Conservation (phyloP, 2,113 vertebrate species). For the cat (Felis catus) region F.catus_Fca126_mat1.0 CM031418.1:128340001-128340500, state of each 20-base stretch:
- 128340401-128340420: neutral
- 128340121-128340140: neutral
- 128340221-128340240: neutral
- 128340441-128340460: neutral
- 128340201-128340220: neutral
- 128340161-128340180: neutral
- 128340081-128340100: slow-evolving; percentile 34
- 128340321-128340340: neutral
- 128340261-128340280: neutral
- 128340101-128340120: neutral
- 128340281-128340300: neutral
- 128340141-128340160: neutral
- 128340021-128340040: slow-evolving; percentile 38
- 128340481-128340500: neutral
- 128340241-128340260: neutral
- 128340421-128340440: neutral
- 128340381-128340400: neutral
- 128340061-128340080: slow-evolving; percentile 62
- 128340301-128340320: neutral
- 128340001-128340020: neutral
- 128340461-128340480: neutral
- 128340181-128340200: fast-evolving
- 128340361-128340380: neutral
- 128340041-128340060: slow-evolving; percentile 19
- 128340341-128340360: neutral